A percentile compares a stretch with the other conserved stretches of the same genome.
Evolutionary conservation across 2,888 invertebrate species (phyloP).

Genomic region (Apodemia zela): DNA sequence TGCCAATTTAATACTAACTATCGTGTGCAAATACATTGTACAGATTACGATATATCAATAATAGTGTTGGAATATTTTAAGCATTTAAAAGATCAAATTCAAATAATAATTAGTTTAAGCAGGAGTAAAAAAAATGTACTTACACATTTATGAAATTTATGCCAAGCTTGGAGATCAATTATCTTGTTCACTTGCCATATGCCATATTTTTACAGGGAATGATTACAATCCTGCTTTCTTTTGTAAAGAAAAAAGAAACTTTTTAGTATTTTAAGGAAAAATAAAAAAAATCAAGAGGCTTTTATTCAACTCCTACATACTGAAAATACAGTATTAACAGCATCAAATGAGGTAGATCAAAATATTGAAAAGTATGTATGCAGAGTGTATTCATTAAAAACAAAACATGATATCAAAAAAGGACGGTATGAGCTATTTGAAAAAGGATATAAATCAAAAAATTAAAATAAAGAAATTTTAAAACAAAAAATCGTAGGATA

Average conservation of each 20-base stretch:
- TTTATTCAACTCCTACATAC: constrained; percentile 19
- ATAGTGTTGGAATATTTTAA: constrained; percentile 25
- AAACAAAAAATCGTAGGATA: constrained; percentile 25
- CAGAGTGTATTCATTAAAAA: constrained; percentile 20
- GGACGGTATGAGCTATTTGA: constrained; percentile 20
- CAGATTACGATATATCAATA: constrained; percentile 25
- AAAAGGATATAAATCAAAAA: constrained; percentile 25
- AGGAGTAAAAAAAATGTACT: constrained; percentile 26
- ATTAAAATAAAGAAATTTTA: constrained; percentile 12
- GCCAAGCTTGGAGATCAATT: constrained; percentile 6
- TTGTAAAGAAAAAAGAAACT: constrained; percentile 16
- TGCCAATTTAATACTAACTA: constrained; percentile 27
- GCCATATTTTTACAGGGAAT: constrained; percentile 18
- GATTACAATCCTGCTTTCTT: constrained; percentile 17
- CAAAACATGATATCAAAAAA: constrained; percentile 27
- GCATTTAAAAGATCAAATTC: constrained; percentile 25
- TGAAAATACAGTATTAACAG: constrained; percentile 20
- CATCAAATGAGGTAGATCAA: constrained; percentile 24
- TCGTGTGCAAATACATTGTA: constrained; percentile 12
- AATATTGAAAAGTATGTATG: constrained; percentile 27
- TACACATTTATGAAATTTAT: constrained; percentile 8
- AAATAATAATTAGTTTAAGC: constrained; percentile 28
- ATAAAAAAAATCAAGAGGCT: constrained; percentile 15
- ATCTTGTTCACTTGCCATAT: constrained; percentile 17
- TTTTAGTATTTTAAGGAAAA: constrained; percentile 19